Percentiles rank a stretch among this genome's conserved stretches.
Conservation (phyloP, 1,140 invertebrate genomes). For the Thaumetopoea pityocampa region DNA sequence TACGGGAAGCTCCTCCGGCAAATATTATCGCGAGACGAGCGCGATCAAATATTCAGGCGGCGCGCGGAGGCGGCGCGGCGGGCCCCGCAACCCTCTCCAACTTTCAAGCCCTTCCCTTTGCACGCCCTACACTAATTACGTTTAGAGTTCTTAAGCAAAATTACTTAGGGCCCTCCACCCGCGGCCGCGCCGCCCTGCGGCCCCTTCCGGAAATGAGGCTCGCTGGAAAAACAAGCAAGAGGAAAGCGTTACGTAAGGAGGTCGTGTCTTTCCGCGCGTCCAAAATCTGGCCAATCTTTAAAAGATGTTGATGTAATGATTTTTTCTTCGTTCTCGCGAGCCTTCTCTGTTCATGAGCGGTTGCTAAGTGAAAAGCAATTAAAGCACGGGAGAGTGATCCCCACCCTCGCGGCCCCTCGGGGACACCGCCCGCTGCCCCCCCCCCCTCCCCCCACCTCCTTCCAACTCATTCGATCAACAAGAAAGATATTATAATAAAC, state of each 20-base stretch:
- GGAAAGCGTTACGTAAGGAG: constrained; percentile 66
- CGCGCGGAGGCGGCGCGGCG: constrained; percentile 47
- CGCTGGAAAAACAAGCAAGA: constrained; percentile 70
- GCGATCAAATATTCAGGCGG: constrained; percentile 74
- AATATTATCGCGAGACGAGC: constrained; percentile 73
- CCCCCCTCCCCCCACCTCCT: constrained; percentile 37
- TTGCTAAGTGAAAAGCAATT: constrained; percentile 76
- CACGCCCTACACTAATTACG: constrained; percentile 78
- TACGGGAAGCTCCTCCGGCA: constrained; percentile 69
- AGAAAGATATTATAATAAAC: constrained; percentile 60
- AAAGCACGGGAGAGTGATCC: constrained; percentile 70
- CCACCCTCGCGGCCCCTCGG: constrained; percentile 29
- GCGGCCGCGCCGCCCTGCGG: constrained; percentile 45
- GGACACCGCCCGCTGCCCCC: constrained; percentile 30
- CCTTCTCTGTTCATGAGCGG: constrained; percentile 68
- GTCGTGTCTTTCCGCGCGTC: constrained; percentile 58
- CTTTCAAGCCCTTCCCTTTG: constrained; percentile 77
- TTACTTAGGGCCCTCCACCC: constrained; percentile 76
- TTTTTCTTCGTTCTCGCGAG: constrained; percentile 71
- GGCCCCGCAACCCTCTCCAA: constrained; percentile 76
- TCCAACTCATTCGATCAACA: constrained; percentile 54
- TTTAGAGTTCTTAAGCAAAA: constrained; percentile 79
- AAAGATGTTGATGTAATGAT: constrained; percentile 75
- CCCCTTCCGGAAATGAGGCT: constrained; percentile 71
- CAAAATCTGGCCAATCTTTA: constrained; percentile 71